Base-by-base conservation (phyloP, 2,888 invertebrate species). In the Meliscaeva auricollis region DNA sequence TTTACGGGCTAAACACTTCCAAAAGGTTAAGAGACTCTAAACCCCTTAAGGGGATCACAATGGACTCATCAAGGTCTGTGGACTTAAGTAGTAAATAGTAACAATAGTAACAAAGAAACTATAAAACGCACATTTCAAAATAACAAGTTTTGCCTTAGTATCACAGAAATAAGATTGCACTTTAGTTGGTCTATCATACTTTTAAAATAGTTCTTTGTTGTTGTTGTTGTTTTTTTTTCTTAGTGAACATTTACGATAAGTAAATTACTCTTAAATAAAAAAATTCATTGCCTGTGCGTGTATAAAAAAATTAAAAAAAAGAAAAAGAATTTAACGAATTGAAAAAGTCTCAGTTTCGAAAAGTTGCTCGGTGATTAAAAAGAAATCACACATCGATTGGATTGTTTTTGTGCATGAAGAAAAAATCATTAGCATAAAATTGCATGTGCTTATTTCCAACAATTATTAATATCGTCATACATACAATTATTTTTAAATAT, bases 321-420 rank as follows among this genome's bases (percentile, higher is more conserved):
- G 11, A 50, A 17, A 35, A 66, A 56, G 13, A 64, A 79, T 52
- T 68, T n/a, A n/a, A n/a, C n/a, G n/a, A n/a, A n/a, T n/a, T 72
- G 13, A 48, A 38, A 38, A 64, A 75, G 35, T 79, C 26, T 26
- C 70, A 70, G 72, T 54, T 72, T 60, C 30, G 32, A 78, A 69
- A 68, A 78, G 60, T 22, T 52, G 7, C 9, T 4, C 5, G 20
- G 80, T 48, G 75, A 69, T 70, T 66, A 58, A 75, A 64, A 56
- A 64, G 38, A 38, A 69, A 72, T 80, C 58, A 66, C 72, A 75
- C 60, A 76, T 75, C 35, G 58, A 80, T 58, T 80, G 80, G 70
- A 80, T 80, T 84, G 72, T 80, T 80, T 80, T 80, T 80, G 84
- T 84, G 84, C 84, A 80, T 72, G 46, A 85, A 80, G 73, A 85